Evolutionary conservation across 37 sponge, comb jelly and placozoan species (phyloP).

Genomic region (Cladorhizidae sp.): DNA sequence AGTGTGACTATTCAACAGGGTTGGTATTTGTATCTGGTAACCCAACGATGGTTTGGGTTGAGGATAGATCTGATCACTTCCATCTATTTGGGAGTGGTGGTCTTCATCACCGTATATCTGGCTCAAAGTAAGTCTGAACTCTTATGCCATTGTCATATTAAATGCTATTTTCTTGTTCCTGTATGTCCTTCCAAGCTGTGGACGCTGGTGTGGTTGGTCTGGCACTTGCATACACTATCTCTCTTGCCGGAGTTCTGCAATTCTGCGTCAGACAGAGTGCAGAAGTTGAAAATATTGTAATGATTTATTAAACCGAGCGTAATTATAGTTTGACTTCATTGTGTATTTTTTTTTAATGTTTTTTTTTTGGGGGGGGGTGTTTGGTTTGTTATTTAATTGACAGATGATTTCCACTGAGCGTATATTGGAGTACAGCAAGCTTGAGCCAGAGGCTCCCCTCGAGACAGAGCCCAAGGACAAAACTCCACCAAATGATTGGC

Average conservation of each 20-base stretch:
- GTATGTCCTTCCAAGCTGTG: background rate
- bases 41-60: slow-evolving; percentile 78
- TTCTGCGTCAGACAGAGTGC: slow-evolving; percentile 78
- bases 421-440: slow-evolving; percentile 57
- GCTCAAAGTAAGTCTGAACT: slow-evolving; percentile 7
- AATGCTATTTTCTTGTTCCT: background rate
- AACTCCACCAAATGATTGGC: slow-evolving; percentile 75
- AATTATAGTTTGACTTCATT: background rate
- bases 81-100: slow-evolving; percentile 52
- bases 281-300: slow-evolving; percentile 83
- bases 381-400: background rate
- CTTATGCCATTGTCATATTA: background rate
- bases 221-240: slow-evolving; percentile 66
- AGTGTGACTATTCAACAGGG: slow-evolving; percentile 24
- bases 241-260: slow-evolving; percentile 80
- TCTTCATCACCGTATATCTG: slow-evolving; percentile 47
- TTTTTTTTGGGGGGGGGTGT: too few relatives aligned
- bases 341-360: background rate
- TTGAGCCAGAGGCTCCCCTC: slow-evolving; percentile 68
- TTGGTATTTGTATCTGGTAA: slow-evolving; percentile 64
- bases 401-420: slow-evolving; percentile 64
- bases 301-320: background rate
- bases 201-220: slow-evolving; percentile 71
- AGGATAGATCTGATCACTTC: slow-evolving; percentile 67
- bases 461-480: slow-evolving; percentile 35